phyloP scores from a whole-genome alignment of 2,888 invertebrate species.

The Phengaris alcon region DNA sequence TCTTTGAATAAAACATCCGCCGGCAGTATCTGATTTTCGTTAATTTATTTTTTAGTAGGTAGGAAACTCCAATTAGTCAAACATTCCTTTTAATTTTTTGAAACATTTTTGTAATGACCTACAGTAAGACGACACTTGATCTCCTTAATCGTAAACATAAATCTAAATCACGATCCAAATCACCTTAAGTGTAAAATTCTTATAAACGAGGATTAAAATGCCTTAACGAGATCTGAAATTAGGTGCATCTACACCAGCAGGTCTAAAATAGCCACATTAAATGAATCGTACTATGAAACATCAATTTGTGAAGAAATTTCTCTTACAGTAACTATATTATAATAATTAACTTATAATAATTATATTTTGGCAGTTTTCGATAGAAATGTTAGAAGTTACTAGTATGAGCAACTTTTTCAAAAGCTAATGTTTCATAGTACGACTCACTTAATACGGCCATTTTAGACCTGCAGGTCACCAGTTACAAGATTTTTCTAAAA shows the following conservation, averaged over 20 bases:
- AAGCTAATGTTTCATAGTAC: too few relatives aligned
- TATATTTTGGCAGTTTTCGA: too few relatives aligned
- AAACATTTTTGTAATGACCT: not conserved
- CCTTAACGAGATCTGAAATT: not conserved
- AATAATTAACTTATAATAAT: too few relatives aligned
- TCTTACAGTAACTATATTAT: too few relatives aligned
- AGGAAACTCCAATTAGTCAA: conserved; percentile 22
- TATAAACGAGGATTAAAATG: not conserved
- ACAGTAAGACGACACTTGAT: not conserved
- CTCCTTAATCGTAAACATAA: not conserved
- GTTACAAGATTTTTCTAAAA: too few relatives aligned
- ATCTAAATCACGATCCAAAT: not conserved
- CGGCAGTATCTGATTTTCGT: not conserved
- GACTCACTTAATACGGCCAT: too few relatives aligned
- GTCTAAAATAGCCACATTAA: too few relatives aligned
- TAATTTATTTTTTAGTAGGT: conserved; percentile 11
- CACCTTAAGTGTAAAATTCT: not conserved
- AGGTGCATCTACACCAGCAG: not conserved
- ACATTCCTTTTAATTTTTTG: conserved; percentile 12
- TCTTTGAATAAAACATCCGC: not conserved
- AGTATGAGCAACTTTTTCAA: too few relatives aligned
- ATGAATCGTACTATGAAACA: too few relatives aligned
- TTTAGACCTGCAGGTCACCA: too few relatives aligned
- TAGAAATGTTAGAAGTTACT: too few relatives aligned
- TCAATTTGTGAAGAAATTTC: too few relatives aligned